Base-by-base conservation (phyloP, 1,140 invertebrate species). In the Drosophila micromelanica region DNA sequence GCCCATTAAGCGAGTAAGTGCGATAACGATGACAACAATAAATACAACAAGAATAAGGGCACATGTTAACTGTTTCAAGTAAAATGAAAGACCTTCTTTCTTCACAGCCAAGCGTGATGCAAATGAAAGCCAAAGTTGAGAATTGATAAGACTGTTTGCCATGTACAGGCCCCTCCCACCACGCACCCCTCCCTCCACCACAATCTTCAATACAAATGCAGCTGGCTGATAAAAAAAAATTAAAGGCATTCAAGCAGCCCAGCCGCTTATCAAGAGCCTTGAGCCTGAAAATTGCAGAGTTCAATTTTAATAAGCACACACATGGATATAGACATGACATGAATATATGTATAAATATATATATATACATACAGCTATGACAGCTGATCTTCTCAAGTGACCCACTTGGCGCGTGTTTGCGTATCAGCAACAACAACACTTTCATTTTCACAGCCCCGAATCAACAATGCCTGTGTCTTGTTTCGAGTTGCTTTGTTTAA, bases 361-460 rank as follows among this genome's bases (percentile, higher is more conserved):
- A 27, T 45, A 49, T 46, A 15, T 35, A 35, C 55, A 59, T 67
- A 55, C 13, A 38, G 38, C 37, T 49, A 27, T 69, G 78, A 89
- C 84, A 84, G 84, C 84, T 89, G 84, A 89, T 90, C 84, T 84
- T 65, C 75, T 74, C 84, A 89, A 90, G 84, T 89, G 84, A 89
- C 84, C 84, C 84, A 89, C 84, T 89, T 89, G 72, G 62, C 65
- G 55, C 48, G 43, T 72, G 67, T 71, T 78, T 67, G 75, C 61
- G 40, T 81, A 69, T 78, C 76, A 56, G 69, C 75, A 35, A 17
- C 45, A 42, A 75, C 71, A 78, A 72, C 73, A 82, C 82, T 86
- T 89, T 86, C 82, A 57, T 76, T 86, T 86, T 86, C 81, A 85
- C 68, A 84, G 71, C 42, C 60, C 46, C 46, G 38, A 38, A 57